Evolutionary conservation across 2,797 vertebrate genomes (phyloP), one percentile per base, ranked within the genome.

Genomic region (Lophius americanus): DNA sequence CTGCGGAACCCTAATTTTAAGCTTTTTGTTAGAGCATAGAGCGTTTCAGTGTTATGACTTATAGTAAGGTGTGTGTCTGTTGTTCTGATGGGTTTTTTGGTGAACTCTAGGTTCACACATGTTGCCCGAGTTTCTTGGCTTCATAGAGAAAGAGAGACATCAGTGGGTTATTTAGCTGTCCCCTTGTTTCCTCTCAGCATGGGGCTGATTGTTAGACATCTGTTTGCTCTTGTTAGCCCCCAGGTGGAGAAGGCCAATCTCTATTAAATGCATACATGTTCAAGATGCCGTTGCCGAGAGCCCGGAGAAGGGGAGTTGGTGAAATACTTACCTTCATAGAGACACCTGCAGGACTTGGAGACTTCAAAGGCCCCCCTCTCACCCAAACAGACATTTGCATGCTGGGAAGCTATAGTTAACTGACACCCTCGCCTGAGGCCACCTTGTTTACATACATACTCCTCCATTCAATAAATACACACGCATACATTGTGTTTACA

Each of bases 151-250:
- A 85, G 65, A 84, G 64, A 91, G 83, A 85, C 79, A 86, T 88
- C 84, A 81, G 64, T 60, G 73, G 73, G 59, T 70, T 87, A 85
- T 87, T 84, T 87, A 78, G 87, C 74, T 86, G 90, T 91, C 90
- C 86, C 84, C 51, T 35, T 6, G 85, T 89, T 83, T 77, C 82
- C 76, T 80, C 86, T 79, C 88, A 82, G 87, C 82, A 88, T 88
- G 86, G 91, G 88, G 91, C 88, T 87, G 75, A 88, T 87, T 91
- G 91, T 92, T 90, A 88, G 90, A 94, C 93, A 93, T 94, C 93
- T 94, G 93, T 93, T 94, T 91, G 91, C 88, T 92, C 89, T 91
- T 79, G 90, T 94, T 92, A 87, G 83, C 74, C 92, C 88, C 60
- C 77, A 38, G 87, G 88, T 89, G n/a, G 41, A 74, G 76, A 12